Evolutionary conservation across 2,888 invertebrate species (phyloP).

Genomic region (Caenorhabditis sinica): DNA sequence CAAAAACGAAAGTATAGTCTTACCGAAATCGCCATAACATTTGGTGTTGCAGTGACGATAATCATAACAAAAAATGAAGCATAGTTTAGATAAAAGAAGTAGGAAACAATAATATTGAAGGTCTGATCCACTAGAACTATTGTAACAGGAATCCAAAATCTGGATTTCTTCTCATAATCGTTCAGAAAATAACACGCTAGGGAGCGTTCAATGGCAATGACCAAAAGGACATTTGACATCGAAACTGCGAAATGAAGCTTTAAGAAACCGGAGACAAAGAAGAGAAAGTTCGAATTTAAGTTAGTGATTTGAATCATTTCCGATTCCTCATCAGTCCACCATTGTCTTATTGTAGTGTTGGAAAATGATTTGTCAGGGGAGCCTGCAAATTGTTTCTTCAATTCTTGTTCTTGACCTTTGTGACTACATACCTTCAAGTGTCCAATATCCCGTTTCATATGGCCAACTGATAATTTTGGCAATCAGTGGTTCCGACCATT

Average conservation of each 20-base stretch:
- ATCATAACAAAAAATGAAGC: constrained; percentile 21
- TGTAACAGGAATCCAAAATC: constrained; percentile 21
- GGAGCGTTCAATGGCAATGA: constrained; percentile 37
- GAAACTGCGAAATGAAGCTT: constrained; percentile 56
- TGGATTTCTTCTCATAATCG: constrained; percentile 43
- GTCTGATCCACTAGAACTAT: constrained; percentile 22
- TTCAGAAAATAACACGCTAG: constrained; percentile 48
- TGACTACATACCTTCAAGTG: background rate
- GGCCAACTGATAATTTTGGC: constrained; percentile 35
- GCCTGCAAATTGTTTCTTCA: background rate
- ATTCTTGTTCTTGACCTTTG: background rate
- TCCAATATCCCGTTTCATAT: constrained; percentile 39
- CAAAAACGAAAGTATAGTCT: background rate
- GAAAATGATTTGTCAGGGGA: background rate
- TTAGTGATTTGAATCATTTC: constrained; percentile 36
- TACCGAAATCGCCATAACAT: constrained; percentile 16
- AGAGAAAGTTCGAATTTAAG: background rate
- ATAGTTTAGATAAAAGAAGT: constrained; percentile 13
- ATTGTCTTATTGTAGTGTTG: constrained; percentile 23
- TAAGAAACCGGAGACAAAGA: constrained; percentile 50
- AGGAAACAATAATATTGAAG: constrained; percentile 14
- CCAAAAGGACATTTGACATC: constrained; percentile 30
- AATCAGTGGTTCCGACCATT: constrained; percentile 28
- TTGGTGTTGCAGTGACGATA: constrained; percentile 19
- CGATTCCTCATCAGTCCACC: constrained; percentile 21